Evolutionary conservation across 1,140 invertebrate genomes (phyloP), one percentile per base, ranked within the genome.

Genomic region (Trichomalopsis sarcophagae): DNA sequence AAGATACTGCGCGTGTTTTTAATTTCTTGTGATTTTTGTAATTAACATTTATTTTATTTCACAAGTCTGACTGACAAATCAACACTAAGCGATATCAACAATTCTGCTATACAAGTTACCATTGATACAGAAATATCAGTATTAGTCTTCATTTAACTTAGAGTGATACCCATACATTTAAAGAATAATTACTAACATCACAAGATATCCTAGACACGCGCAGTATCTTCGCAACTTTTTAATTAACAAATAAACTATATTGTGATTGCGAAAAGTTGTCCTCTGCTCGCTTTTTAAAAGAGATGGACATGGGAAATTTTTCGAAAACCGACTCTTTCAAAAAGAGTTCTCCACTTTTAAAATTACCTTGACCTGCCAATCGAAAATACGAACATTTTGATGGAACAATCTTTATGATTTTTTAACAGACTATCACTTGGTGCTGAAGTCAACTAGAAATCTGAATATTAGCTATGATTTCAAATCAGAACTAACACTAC

Each of bases 31-130:
- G n/a, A n/a, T n/a, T n/a, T n/a, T n/a, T n/a, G n/a, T n/a, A n/a
- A n/a, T n/a, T n/a, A n/a, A n/a, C n/a, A n/a, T n/a, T n/a, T n/a
- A n/a, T 71, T 75, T 68, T 84, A 47, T 66, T 84, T 76, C 11
- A 62, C 23, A 80, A 79, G 62, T 79, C 50, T 66, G 50, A 84
- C 71, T 84, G 50, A 76, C 62, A 75, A 84, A 80, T 81, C 40
- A 68, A 50, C 21, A 76, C 30, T 76, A 74, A 66, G 44, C 47
- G n/a, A 81, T 44, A 33, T 30, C 55, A 81, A 68, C 40, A 84
- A 78, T 80, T 84, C 68, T 81, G 36, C 68, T 75, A 44, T 44
- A 78, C 62, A 81, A 84, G 84, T 85, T 85, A 85, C 84, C 79
- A 81, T 69, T 81, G 27, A 68, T 36, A 85, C 75, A 85, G 55